Conservation (phyloP, 1,140 invertebrate genomes). For the Temnothorax longispinosus region DNA sequence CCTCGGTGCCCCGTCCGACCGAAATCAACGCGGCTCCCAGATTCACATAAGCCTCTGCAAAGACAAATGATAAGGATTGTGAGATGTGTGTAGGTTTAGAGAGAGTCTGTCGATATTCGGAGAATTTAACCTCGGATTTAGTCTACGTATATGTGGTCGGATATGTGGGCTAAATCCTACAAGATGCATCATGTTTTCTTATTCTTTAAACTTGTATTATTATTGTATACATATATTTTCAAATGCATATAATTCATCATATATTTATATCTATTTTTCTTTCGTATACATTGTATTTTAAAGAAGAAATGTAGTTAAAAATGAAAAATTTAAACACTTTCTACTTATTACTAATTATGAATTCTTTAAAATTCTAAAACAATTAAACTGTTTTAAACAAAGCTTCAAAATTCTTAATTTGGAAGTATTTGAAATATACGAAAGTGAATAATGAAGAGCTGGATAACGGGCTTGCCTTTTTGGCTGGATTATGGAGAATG, state of each 20-base stretch:
- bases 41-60: constrained; percentile 97
- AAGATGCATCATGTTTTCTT: not conserved
- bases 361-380: not conserved
- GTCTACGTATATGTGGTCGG: too few species aligned
- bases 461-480: too few species aligned
- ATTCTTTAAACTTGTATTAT: not conserved
- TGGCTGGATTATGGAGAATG: constrained; percentile 12
- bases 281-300: not conserved
- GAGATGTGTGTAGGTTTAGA: constrained; percentile 28
- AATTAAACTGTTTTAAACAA: not conserved
- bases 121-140: not conserved
- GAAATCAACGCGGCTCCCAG: constrained; percentile 95
- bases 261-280: not conserved
- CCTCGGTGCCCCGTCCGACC: constrained; percentile 93
- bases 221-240: too few species aligned
- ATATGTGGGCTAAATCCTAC: not conserved
- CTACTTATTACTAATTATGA: not conserved
- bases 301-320: not conserved
- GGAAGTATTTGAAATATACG: not conserved
- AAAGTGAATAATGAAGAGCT: constrained; percentile 9
- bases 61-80: constrained; percentile 68
- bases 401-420: not conserved
- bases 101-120: not conserved
- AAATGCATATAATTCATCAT: too few species aligned
- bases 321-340: not conserved